A percentile compares a stretch with the other conserved stretches of the same genome.
These are phyloP conservation scores for Spisula solida DNA, from an alignment of 2,888 invertebrate genomes.

Conservation along the genomic window DNA sequence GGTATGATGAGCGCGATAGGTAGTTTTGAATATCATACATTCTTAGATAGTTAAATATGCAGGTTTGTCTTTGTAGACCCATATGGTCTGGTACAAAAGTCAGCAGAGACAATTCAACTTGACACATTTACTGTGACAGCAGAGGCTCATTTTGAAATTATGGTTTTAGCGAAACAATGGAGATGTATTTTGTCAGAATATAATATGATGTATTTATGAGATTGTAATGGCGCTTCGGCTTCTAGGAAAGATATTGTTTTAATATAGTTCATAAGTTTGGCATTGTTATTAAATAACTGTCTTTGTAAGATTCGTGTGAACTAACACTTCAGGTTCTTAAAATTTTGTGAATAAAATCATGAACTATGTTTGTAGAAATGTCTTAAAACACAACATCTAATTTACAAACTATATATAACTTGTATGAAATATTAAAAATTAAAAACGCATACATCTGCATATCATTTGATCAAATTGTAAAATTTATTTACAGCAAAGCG, in stretches of 20 bases:
- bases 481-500: too few relatives aligned
- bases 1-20: neutral
- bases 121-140: slow-evolving; percentile 6
- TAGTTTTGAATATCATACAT: neutral
- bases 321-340: too few relatives aligned
- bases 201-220: neutral
- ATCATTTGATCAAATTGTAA: too few relatives aligned
- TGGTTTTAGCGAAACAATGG: neutral
- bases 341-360: too few relatives aligned
- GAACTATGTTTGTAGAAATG: too few relatives aligned
- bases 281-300: neutral
- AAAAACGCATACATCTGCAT: too few relatives aligned
- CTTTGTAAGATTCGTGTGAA: neutral
- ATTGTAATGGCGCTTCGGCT: neutral
- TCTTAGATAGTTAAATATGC: slow-evolving; percentile 15
- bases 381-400: too few relatives aligned
- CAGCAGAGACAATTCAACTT: neutral
- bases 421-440: too few relatives aligned
- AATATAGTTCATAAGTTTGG: neutral
- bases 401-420: too few relatives aligned
- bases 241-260: slow-evolving; percentile 9
- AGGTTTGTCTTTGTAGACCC: neutral
- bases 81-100: neutral
- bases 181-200: neutral
- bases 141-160: slow-evolving; percentile 1